Conservation (phyloP, 2,797 vertebrate genomes). For the Capromys pilorides region DNA sequence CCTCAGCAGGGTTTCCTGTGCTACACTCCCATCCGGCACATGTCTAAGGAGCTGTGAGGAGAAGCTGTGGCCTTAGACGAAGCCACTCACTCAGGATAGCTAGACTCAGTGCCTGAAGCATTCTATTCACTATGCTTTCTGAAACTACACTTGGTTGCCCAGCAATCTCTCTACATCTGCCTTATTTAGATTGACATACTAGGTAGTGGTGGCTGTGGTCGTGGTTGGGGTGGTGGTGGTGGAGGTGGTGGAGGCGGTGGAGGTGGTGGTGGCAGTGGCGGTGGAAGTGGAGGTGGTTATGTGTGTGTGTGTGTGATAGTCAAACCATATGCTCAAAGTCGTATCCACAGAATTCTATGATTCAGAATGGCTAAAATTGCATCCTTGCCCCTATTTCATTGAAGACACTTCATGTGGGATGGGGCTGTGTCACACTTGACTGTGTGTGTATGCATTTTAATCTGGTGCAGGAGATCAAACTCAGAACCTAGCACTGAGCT, state of each 20-base stretch:
- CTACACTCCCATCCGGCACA: not conserved
- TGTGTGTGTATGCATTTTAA: not conserved
- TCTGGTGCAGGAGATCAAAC: not conserved
- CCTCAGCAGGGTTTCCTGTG: not conserved
- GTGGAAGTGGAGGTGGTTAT: too few relatives aligned
- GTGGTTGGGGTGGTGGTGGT: too few relatives aligned
- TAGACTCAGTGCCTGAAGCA: conserved; percentile 49
- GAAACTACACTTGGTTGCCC: not conserved
- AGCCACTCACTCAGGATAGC: not conserved
- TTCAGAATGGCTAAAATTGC: not conserved
- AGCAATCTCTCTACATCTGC: conserved; percentile 40
- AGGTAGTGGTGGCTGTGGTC: not conserved
- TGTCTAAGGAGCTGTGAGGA: not conserved
- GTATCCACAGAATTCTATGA: not conserved
- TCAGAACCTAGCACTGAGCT: not conserved
- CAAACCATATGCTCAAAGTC: conserved; percentile 28
- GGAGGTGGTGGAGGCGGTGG: too few relatives aligned
- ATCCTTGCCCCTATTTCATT: not conserved
- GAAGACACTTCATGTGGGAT: not conserved
- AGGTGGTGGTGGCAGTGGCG: not conserved
- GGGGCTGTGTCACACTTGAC: not conserved
- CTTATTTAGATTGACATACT: not conserved
- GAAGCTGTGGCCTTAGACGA: conserved; percentile 42
- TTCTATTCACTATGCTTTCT: conserved; percentile 29
- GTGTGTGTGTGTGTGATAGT: not conserved